These are phyloP conservation scores for Meloidogyne chitwoodi DNA, from an alignment of 1,140 invertebrate genomes.

Conservation along the genomic window DNA sequence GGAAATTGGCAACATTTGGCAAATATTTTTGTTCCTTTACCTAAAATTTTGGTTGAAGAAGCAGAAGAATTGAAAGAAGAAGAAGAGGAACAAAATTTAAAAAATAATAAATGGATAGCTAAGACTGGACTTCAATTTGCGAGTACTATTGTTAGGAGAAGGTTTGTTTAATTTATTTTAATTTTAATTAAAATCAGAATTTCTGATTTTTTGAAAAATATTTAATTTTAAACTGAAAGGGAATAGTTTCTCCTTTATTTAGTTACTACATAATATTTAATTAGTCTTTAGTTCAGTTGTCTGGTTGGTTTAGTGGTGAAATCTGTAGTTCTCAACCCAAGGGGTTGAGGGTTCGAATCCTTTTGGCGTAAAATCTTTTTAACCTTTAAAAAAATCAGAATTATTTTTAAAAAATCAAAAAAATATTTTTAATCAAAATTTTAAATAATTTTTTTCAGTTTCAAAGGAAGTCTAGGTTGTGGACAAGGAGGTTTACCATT, in stretches of 20 bases:
- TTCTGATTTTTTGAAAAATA: not conserved
- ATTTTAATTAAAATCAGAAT: too few species aligned
- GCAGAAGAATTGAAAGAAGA: not conserved
- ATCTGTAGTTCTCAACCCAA: not conserved
- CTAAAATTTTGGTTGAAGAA: not conserved
- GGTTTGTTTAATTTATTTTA: constrained; percentile 20
- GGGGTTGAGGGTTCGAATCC: not conserved
- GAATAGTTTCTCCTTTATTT: too few species aligned
- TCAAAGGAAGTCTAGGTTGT: constrained; percentile 46
- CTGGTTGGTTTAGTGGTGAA: too few species aligned
- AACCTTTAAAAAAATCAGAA: too few species aligned
- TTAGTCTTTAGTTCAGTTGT: too few species aligned
- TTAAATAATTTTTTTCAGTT: too few species aligned
- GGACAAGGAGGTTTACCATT: constrained; percentile 21
- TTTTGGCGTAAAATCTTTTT: too few species aligned
- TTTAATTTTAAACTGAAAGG: too few species aligned
- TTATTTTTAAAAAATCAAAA: too few species aligned
- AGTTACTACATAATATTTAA: too few species aligned
- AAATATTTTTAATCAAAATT: too few species aligned
- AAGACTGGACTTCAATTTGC: constrained; percentile 34
- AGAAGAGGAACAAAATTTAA: not conserved
- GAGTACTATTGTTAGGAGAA: constrained; percentile 26
- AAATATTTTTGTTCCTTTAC: constrained; percentile 29
- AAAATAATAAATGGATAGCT: not conserved
- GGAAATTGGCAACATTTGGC: constrained; percentile 24